These are phyloP conservation scores for Marmota monax DNA, from an alignment of 2,113 vertebrate genomes.

Conservation along the genomic window DNA sequence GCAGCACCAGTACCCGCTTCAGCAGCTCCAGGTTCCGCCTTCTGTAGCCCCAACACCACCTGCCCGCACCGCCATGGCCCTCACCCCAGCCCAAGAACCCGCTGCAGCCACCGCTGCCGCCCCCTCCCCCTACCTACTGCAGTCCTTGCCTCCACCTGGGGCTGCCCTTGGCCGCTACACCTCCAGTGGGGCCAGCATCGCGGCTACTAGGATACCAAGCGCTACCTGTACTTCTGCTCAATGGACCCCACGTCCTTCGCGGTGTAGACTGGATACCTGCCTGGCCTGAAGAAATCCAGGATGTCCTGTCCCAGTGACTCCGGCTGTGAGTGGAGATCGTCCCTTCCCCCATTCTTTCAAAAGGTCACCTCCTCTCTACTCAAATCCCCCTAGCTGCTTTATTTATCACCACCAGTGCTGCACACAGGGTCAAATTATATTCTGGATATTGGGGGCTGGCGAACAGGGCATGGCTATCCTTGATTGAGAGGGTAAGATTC, in stretches of 20 bases:
- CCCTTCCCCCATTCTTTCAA: constrained; percentile 51
- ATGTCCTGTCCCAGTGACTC: constrained; percentile 99
- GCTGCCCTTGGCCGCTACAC: constrained; percentile 79
- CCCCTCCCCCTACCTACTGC: constrained; percentile 63
- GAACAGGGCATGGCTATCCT: constrained; percentile 60
- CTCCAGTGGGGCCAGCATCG: constrained; percentile 85
- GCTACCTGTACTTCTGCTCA: constrained; percentile 94
- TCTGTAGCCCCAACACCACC: constrained; percentile 85
- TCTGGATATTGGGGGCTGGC: neutral
- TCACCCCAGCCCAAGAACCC: constrained; percentile 77
- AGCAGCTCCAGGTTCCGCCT: constrained; percentile 88
- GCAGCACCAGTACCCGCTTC: constrained; percentile 85
- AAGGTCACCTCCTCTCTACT: constrained; percentile 31
- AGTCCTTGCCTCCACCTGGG: constrained; percentile 84
- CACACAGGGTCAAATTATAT: neutral
- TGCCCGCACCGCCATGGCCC: constrained; percentile 83
- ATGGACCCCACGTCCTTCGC: constrained; percentile 97
- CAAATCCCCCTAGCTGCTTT: neutral
- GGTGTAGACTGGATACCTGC: constrained; percentile 96
- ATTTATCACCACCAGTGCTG: neutral
- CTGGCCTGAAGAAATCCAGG: constrained; percentile 97
- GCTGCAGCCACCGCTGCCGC: constrained; percentile 80
- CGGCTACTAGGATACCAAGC: constrained; percentile 98
- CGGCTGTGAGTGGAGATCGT: constrained; percentile 92
- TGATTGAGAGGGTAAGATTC: constrained; percentile 14